These are phyloP conservation scores for Mythimna impura DNA, from an alignment of 2,888 invertebrate genomes.

Conservation along the genomic window DNA sequence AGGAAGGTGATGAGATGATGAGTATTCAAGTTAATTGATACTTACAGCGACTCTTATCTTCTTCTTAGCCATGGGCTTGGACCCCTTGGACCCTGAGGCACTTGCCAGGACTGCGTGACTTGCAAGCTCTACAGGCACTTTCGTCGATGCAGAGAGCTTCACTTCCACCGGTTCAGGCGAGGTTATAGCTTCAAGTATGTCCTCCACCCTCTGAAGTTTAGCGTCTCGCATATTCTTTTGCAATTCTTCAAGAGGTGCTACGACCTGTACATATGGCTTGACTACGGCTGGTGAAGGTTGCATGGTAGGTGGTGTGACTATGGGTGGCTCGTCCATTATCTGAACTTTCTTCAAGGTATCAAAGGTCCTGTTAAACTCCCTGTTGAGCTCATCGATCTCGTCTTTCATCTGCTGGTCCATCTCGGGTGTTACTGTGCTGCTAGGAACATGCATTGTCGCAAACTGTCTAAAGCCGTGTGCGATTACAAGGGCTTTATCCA, in stretches of 20 bases:
- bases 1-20: background rate
- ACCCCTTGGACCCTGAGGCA: constrained; percentile 29
- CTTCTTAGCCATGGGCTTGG: constrained; percentile 84
- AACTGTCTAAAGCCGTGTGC: constrained; percentile 93
- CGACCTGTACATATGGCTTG: constrained; percentile 57
- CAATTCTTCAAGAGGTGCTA: constrained; percentile 70
- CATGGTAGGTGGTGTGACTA: background rate
- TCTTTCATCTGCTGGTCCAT: constrained; percentile 81
- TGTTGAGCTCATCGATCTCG: constrained; percentile 85
- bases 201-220: constrained; percentile 19
- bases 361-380: constrained; percentile 85
- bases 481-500: constrained; percentile 93
- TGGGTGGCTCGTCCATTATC: constrained; percentile 12
- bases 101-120: background rate
- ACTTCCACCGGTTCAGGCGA: constrained; percentile 5
- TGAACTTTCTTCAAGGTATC: constrained; percentile 78
- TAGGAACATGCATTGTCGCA: constrained; percentile 80
- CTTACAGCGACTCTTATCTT: constrained; percentile 84
- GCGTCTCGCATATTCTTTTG: constrained; percentile 32
- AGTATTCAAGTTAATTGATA: constrained; percentile 45
- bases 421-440: constrained; percentile 67
- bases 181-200: constrained; percentile 25
- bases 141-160: too few species aligned
- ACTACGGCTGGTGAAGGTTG: constrained; percentile 10
- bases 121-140: background rate